Base-by-base conservation (phyloP, 1,140 invertebrate genomes). In the Aphelenchoides avenae region DNA sequence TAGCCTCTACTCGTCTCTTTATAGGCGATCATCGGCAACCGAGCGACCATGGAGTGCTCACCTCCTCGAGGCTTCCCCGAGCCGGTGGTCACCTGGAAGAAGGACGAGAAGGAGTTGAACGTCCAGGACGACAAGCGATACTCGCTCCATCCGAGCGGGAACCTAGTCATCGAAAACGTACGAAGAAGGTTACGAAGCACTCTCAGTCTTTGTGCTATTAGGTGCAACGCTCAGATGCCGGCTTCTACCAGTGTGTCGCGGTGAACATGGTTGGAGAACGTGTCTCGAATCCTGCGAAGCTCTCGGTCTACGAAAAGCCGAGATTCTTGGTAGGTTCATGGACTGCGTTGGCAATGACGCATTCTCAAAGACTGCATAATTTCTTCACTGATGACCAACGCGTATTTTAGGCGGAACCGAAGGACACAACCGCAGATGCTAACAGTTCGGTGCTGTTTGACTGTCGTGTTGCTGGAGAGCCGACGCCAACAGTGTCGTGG, bases 161-260 rank as follows among this genome's bases (percentile, higher is more conserved):
- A 62, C n/a, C 46, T 66, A 18, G 37, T 70, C 20, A 66, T 66
- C 22, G 64, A 66, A 70, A 66, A 66, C 57, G 64, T 69, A 11
- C 11, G 62, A 18, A 15, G n/a, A 15, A 26, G 1, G 26, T 24
- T 61, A 42, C 1, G 15, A 5, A 20, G 15, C 49, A 13, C 1
- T n/a, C 4, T 15, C 2, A 13, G 22, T 3, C 13, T n/a, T 31
- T 1, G n/a, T 5, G 26, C 22, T 37, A 41, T 51, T 52, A 65
- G 63, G 63, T 68, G 11, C 65, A 66, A 65, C 33, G 61, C 3
- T 71, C 64, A 6, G 64, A 66, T 55, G 49, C 44, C 27, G 64
- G 64, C 5, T 55, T 70, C 29, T 66, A 69, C 43, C 57, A 70
- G 29, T 66, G 64, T 66, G 44, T 61, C 11, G 65, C 55, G 15